phyloP scores from a whole-genome alignment of 2,113 vertebrate species.

The Neopipo cinnamomea region DNA sequence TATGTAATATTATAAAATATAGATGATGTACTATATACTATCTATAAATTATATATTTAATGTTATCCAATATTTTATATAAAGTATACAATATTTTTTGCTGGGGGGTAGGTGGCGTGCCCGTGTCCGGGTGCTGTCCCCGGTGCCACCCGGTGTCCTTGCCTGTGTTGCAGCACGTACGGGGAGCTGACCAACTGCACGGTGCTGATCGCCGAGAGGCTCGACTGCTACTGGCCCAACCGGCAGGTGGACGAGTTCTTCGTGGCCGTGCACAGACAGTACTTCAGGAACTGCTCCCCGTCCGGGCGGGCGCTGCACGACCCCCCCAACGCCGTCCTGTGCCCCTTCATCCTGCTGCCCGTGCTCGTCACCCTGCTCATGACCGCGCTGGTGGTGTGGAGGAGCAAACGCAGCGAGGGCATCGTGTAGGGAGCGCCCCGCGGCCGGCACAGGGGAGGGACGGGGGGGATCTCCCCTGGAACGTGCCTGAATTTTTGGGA shows the following conservation, averaged over 20 bases:
- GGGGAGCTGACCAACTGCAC: constrained; percentile 90
- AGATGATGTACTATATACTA: too few relatives aligned
- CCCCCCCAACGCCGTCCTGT: constrained; percentile 84
- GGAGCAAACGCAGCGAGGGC: constrained; percentile 87
- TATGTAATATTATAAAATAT: too few relatives aligned
- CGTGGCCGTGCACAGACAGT: constrained; percentile 81
- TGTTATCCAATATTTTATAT: too few relatives aligned
- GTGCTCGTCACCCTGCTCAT: constrained; percentile 86
- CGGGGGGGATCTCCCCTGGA: rapidly evolving
- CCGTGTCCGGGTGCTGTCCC: not conserved
- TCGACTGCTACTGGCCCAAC: constrained; percentile 92
- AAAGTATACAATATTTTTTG: not conserved
- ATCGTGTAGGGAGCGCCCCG: constrained; percentile 63
- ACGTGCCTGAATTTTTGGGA: rapidly evolving
- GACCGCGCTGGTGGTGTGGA: constrained; percentile 90
- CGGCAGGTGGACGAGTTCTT: constrained; percentile 89
- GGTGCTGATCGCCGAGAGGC: constrained; percentile 69
- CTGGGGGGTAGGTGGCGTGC: not conserved
- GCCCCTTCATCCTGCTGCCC: constrained; percentile 87
- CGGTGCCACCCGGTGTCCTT: not conserved
- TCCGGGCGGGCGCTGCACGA: constrained; percentile 82
- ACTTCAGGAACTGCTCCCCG: constrained; percentile 85
- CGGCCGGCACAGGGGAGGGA: not conserved
- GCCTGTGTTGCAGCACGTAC: constrained; percentile 72
- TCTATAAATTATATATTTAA: too few relatives aligned